phyloP scores from a whole-genome alignment of 30 jellyfish, hydroid and myxozoan genomes.

The Sanderia malayensis region DNA sequence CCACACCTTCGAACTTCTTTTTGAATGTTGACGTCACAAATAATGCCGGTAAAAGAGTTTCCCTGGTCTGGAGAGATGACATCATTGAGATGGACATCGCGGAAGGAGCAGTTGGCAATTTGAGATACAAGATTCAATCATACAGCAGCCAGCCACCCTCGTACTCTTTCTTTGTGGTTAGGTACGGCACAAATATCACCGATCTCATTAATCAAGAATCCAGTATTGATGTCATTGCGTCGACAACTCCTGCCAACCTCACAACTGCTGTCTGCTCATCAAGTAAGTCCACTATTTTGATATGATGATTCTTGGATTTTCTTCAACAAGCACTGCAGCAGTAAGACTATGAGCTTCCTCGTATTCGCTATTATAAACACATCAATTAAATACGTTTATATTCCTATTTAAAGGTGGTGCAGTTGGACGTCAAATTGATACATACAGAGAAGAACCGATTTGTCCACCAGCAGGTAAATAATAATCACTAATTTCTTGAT shows the following conservation, averaged over 20 bases:
- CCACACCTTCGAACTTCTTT: slow-evolving; percentile 52
- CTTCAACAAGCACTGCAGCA: too few species aligned
- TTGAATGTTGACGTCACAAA: slow-evolving; percentile 70
- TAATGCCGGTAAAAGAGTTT: slow-evolving; percentile 83
- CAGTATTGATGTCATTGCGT: slow-evolving; percentile 48
- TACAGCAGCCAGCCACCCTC: slow-evolving; percentile 66
- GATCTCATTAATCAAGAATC: slow-evolving; percentile 75
- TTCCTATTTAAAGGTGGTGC: slow-evolving; percentile 46
- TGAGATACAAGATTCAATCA: slow-evolving; percentile 64
- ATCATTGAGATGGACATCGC: slow-evolving; percentile 83
- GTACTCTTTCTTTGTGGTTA: slow-evolving; percentile 68
- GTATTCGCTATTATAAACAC: too few species aligned
- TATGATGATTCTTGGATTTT: too few species aligned
- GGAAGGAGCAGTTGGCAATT: slow-evolving; percentile 69
- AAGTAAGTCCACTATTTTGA: slow-evolving; percentile 54
- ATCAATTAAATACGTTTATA: too few species aligned
- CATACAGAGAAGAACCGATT: slow-evolving; percentile 83
- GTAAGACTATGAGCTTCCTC: too few species aligned
- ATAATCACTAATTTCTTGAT: too few species aligned
- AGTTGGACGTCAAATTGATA: slow-evolving; percentile 48
- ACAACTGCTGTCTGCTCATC: slow-evolving; percentile 77
- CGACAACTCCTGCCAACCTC: slow-evolving; percentile 25
- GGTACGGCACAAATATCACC: slow-evolving; percentile 84
- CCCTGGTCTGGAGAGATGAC: slow-evolving; percentile 98
- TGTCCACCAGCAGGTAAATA: slow-evolving; percentile 98